These are phyloP conservation scores for Camelus bactrianus DNA, from an alignment of 2,113 vertebrate genomes.

Conservation along the genomic window DNA sequence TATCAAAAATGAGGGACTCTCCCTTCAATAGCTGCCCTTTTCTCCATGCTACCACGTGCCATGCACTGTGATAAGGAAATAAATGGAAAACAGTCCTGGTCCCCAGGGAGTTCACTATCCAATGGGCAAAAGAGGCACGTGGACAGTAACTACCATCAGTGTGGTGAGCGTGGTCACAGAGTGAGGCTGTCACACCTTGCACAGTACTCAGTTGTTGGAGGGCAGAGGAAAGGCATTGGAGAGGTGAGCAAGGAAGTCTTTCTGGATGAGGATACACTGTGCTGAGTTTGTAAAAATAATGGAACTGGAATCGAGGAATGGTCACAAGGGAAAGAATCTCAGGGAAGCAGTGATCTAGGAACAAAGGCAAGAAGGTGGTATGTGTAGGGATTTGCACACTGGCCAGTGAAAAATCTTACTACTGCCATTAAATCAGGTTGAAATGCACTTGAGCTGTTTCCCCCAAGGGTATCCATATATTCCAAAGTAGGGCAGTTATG, in stretches of 20 bases:
- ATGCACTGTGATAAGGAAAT: background rate
- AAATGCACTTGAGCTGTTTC: background rate
- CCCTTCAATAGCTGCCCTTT: background rate
- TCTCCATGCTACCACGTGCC: background rate
- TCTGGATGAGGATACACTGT: background rate
- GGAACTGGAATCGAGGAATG: background rate
- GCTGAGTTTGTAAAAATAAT: background rate
- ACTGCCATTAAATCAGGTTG: background rate
- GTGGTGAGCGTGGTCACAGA: background rate
- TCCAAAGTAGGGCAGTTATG: background rate
- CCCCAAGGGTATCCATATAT: background rate
- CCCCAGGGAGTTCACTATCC: background rate
- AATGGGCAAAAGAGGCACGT: background rate
- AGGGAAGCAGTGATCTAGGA: background rate
- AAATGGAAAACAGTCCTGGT: background rate
- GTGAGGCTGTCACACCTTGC: too few species aligned
- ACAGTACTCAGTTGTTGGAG: background rate
- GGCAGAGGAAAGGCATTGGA: background rate
- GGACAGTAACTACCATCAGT: accelerated
- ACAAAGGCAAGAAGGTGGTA: background rate
- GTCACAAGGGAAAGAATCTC: background rate
- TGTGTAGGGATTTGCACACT: background rate
- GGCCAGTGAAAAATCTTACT: background rate
- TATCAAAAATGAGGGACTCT: background rate
- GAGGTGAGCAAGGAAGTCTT: background rate